Base-by-base conservation (phyloP, 2,797 vertebrate species). In the Podarcis siculus region DNA sequence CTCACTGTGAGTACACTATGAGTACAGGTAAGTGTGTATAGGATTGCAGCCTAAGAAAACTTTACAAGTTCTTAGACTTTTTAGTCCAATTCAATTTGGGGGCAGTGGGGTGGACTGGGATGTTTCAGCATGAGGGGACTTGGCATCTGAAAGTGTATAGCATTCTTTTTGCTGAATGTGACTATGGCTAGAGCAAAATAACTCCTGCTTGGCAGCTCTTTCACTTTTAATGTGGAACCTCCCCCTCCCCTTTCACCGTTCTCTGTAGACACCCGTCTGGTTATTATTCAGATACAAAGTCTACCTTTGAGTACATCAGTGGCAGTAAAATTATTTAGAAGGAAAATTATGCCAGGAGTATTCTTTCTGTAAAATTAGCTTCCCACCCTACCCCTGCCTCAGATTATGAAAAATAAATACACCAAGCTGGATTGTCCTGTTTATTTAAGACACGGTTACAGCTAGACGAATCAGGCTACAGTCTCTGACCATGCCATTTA, bases 151-250 rank as follows among this genome's bases (percentile, higher is more conserved):
- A 42, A 81, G 45, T 49, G 71, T 79, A 39, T 61, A 89, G 69
- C 77, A 76, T 85, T 87, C 49, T 71, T 86, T 95, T 92, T 91
- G 81, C 81, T 94, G 91, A 94, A 82, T 78, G 89, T 89, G 64
- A 19, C 17, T 86, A 92, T 86, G 89, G 87, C 75, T 79, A 55
- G 10, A 93, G 88, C 87, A 89, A 86, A 88, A 64, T 83, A 89
- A 92, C 86, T 91, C 79, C 79, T 86, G 85, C 82, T 30, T 90
- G 95, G 83, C 84, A 93, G 85, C 89, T 86, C 73, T 66, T 58
- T 35, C 10, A 4, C 76, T 91, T 92, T 89, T 93, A 91, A 95
- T 92, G 90, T 88, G 84, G 90, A 94, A 90, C 86, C 89, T 76
- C 84, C 90, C 89, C 89, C 92, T 88, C 89, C 79, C 77, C 89